phyloP scores from a whole-genome alignment of 2,797 vertebrate species.

The Pangasius mekongensis region DNA sequence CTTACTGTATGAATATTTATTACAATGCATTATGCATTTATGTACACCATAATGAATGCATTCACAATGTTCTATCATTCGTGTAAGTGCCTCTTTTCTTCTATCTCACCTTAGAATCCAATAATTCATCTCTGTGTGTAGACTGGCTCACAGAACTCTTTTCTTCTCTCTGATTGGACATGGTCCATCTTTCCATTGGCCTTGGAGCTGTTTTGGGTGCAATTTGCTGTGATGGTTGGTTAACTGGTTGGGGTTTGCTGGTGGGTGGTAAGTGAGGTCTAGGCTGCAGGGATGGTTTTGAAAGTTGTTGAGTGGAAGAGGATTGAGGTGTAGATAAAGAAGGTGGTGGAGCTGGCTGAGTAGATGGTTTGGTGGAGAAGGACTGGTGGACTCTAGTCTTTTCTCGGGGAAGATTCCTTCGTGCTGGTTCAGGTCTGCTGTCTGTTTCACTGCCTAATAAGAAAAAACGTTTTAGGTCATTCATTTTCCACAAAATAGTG shows the following conservation, averaged over 20 bases:
- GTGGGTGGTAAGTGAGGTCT: constrained; percentile 27
- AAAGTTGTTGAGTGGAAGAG: constrained; percentile 1
- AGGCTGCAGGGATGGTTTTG: constrained; percentile 58
- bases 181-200: constrained; percentile 25
- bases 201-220: constrained; percentile 24
- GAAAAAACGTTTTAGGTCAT: background rate
- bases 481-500: background rate
- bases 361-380: constrained; percentile 33
- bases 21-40: background rate
- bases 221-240: constrained; percentile 30
- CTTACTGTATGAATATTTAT: background rate
- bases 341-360: constrained; percentile 21
- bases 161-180: constrained; percentile 23
- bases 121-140: background rate
- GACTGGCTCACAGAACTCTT: constrained; percentile 20
- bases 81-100: background rate
- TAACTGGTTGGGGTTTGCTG: constrained; percentile 19
- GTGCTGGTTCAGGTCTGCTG: constrained; percentile 65
- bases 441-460: constrained; percentile 47
- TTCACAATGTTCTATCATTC: background rate
- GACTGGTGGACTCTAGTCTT: constrained; percentile 72
- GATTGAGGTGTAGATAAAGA: constrained; percentile 18
- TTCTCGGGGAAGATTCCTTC: constrained; percentile 76
- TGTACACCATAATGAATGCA: background rate
- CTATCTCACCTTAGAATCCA: constrained; percentile 28